These are phyloP conservation scores for Trachymyrmex cornetzi DNA, from an alignment of 1,140 invertebrate species.

Conservation along the genomic window DNA sequence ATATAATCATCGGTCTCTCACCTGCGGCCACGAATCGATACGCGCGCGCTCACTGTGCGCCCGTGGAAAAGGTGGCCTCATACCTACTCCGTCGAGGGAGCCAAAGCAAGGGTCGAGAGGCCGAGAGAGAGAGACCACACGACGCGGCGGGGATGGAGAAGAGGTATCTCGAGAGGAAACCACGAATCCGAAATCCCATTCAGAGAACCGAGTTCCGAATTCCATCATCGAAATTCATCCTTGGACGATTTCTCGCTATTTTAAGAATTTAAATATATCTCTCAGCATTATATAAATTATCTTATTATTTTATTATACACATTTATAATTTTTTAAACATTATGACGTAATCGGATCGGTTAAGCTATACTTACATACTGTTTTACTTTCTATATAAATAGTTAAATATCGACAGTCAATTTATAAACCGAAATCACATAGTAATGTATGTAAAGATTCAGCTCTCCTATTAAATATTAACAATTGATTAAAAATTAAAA, in stretches of 20 bases:
- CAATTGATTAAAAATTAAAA: conserved; percentile 43
- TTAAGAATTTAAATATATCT: background rate
- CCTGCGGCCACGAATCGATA: conserved; percentile 79
- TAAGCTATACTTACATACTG: background rate
- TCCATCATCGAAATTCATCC: conserved; percentile 20
- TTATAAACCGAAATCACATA: conserved; percentile 34
- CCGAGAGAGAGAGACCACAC: background rate
- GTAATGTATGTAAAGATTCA: conserved; percentile 3
- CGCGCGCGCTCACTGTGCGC: conserved; percentile 41
- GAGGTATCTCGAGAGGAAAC: conserved; percentile 32
- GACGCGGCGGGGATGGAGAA: background rate
- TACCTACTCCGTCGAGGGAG: background rate
- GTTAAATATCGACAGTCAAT: background rate
- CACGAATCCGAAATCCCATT: conserved; percentile 54
- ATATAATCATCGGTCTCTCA: conserved; percentile 85
- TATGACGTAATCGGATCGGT: background rate
- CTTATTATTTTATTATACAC: background rate
- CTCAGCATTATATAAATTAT: background rate
- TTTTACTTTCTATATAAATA: conserved; percentile 19
- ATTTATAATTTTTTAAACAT: background rate
- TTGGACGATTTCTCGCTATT: background rate
- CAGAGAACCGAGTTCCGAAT: conserved; percentile 45
- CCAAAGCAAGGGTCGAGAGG: conserved; percentile 5
- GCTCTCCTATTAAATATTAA: conserved; percentile 33
- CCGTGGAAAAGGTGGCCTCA: conserved; percentile 65